Evolutionary conservation across 2,888 invertebrate species (phyloP), one percentile per base, ranked within the genome.

Genomic region (Eledone cirrhosa): DNA sequence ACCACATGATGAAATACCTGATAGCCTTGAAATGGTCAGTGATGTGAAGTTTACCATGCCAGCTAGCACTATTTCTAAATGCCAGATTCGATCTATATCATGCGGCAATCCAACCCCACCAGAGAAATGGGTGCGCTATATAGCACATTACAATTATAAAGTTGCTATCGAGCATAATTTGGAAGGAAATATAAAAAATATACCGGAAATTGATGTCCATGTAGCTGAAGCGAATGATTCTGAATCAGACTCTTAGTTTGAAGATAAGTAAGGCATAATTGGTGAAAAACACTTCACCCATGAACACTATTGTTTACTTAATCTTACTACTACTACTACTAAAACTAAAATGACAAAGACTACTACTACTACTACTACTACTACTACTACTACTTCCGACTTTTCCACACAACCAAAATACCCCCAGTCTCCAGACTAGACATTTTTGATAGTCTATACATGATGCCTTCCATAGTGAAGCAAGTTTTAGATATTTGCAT

Each of bases 1-100:
- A 31, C 97, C 97, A 76, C 99, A 96, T 92, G 99, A 99, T 92
- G 96, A 98, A 92, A 94, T 99, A 89, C 99, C 99, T 41, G 97
- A 96, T 83, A 94, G 95, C 91, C 93, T 98, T 90, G 95, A 97
- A 81, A 95, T 95, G 85, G 94, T 94, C 91, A 96, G 96, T 85
- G 94, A 94, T 90, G 97, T 99, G 48, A 98, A 99, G 92, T 99
- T 98, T 92, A 98, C 97, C 76, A 99, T 99, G 99, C 99, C 99
- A 53, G 88, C 89, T 76, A 89, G 88, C 59, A 97, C 97, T 90
- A 93, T 93, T 78, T 97, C 97, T 80, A 98, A 99, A 91, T 97
- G 97, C 78, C 98, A 98, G 59, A 96, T 98, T 84, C 93, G 99
- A 85, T 98, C 98, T 85, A 97, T 92, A 41, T 90, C 91, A 3